phyloP scores from a whole-genome alignment of 1,140 invertebrate species.

The Solen grandis region DNA sequence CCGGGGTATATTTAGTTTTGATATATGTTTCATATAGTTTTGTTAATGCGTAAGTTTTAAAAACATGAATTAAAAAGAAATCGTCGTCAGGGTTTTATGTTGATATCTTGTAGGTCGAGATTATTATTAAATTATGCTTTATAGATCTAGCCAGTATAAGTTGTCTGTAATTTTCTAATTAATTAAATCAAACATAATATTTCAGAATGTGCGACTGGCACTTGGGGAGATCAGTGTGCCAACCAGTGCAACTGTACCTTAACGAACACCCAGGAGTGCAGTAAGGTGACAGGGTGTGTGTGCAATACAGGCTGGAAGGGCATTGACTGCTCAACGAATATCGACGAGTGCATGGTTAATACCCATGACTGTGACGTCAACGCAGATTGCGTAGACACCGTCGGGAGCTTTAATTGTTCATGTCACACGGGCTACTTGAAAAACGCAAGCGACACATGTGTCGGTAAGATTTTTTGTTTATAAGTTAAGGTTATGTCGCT shows the following conservation, averaged over 20 bases:
- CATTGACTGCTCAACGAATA: not conserved
- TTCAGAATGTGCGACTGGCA: not conserved
- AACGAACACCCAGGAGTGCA: not conserved
- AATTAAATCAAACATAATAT: no score
- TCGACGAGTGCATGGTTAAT: not conserved
- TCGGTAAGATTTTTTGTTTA: no score
- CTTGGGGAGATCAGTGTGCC: not conserved
- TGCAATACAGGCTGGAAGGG: not conserved
- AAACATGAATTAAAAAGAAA: no score
- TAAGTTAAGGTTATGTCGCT: no score
- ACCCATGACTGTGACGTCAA: not conserved
- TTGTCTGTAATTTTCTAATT: no score
- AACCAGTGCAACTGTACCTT: not conserved
- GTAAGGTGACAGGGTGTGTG: not conserved
- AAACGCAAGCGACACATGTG: not conserved
- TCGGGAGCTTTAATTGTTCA: not conserved
- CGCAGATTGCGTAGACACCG: not conserved
- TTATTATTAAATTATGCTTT: no score
- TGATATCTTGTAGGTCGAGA: no score
- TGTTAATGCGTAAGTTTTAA: no score
- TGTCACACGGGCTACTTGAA: not conserved
- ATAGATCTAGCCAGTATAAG: no score
- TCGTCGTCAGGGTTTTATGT: no score
- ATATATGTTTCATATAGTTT: no score
- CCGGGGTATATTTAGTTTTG: no score